Evolutionary conservation across 2,888 invertebrate genomes (phyloP), one percentile per base, ranked within the genome.

Genomic region (Orthosia cruda): DNA sequence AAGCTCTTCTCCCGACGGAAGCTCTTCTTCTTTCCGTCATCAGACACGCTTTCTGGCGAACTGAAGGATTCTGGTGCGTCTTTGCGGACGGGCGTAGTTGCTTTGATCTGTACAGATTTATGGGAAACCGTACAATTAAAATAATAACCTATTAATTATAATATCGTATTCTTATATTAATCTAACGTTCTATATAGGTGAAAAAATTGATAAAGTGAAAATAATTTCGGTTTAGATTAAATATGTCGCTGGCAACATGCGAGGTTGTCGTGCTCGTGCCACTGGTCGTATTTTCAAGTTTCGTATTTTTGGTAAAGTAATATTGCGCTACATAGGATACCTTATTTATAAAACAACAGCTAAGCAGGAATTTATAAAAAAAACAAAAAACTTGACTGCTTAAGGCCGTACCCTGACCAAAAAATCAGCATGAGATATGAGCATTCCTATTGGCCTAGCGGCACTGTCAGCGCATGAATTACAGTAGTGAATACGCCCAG

Each of bases 1-100:
- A 96, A 96, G 78, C 96, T 96, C 90, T 95, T 95, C 81, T 96
- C 96, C 1, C 95, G 88, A 1, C 93, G 89, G 84, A 93, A 95
- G 50, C 87, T 90, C 80, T 92, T 94, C 84, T 91, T 94, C 54
- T 88, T 90, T 54, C 91, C 88, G 20, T 94, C 95, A 45, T 95
- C 95, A 0, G 92, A 90, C 9, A 90, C 87, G 67, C 93, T 93
- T 73, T 96, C 96, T 0, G 96, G 95, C 0, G 96, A 96, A 77
- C 96, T 95, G 88, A 95, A 92, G 67, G 84, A 89, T 18, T 96
- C 96, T 2, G 95, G 93, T 0, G 95, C 92, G 16, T 96, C 96
- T 88, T 95, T 95, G 20, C 95, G 94, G 2, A 92, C 84, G 2
- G 96, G 95, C 0, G 96, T 94, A 12, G 93, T 91, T 16, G 91